Percentiles rank a stretch among this genome's conserved stretches.
Conservation (phyloP, 2,113 vertebrate species). For the Polyodon spathula region DNA sequence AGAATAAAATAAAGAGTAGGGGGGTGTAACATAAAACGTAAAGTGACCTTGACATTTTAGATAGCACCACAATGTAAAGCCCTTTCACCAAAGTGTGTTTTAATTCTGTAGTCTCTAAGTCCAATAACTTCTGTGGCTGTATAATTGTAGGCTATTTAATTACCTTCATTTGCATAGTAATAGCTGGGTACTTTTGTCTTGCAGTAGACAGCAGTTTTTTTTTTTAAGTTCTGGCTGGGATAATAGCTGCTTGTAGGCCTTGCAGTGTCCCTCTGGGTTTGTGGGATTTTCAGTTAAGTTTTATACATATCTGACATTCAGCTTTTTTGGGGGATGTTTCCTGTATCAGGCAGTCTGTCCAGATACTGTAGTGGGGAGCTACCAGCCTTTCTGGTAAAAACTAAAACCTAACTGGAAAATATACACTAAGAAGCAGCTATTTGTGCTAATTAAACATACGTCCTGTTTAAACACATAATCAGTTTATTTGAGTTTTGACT, state of each 20-base stretch:
- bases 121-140: conserved; percentile 33
- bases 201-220: neutral
- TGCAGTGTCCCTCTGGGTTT: neutral
- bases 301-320: neutral
- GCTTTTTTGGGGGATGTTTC: neutral
- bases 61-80: neutral
- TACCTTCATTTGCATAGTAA: conserved; percentile 54
- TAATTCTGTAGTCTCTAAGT: neutral
- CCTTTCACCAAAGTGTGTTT: neutral
- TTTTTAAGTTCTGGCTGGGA: neutral
- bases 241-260: conserved; percentile 1
- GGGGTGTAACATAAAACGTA: neutral
- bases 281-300: neutral
- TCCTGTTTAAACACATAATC: too few species aligned
- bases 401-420: too few species aligned
- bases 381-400: too few species aligned
- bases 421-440: too few species aligned
- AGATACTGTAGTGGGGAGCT: too few species aligned
- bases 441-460: too few species aligned
- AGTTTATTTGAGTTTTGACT: too few species aligned
- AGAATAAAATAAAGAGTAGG: neutral
- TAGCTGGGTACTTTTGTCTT: conserved; percentile 18
- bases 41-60: conserved; percentile 7
- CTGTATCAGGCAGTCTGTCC: too few species aligned
- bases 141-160: conserved; percentile 47